Evolutionary conservation across 2,888 invertebrate genomes (phyloP), one percentile per base, ranked within the genome.

Genomic region (Anarsia innoxiella): DNA sequence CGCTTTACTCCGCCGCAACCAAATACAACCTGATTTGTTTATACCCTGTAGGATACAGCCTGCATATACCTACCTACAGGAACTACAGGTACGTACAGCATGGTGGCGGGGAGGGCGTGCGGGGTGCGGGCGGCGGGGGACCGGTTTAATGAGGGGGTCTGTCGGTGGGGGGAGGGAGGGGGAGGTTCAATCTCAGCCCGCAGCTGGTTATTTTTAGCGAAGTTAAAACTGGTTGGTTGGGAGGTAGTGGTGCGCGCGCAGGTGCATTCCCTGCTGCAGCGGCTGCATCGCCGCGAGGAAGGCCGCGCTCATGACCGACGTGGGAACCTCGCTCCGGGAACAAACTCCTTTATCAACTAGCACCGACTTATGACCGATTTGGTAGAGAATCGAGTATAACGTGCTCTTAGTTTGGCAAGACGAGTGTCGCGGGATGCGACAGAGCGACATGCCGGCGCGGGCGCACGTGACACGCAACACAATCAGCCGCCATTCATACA

Each of bases 161-260:
- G 35, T 35, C 37, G 19, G 33, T n/a, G 32, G 35, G 32, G 37
- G 36, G 33, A 9, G 26, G 19, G 11, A 19, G 35, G 19, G 10
- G 26, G 30, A 32, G 35, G 36, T 28, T 23, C 38, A 37, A 35
- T 34, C 37, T 36, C 37, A 47, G 39, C 49, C 46, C 27, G 42
- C 40, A 27, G 36, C 42, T 26, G 42, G 40, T 44, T 44, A 44
- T 44, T 44, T 44, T 44, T 44, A 44, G 44, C 42, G 37, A 36
- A 40, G n/a, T 39, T 36, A 40, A 39, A 33, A 33, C 33, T 33
- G 33, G 33, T 33, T 33, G 19, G 25, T 1, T 12, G 25, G 14
- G n/a, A n/a, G n/a, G n/a, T n/a, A n/a, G n/a, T n/a, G n/a, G 26
- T 25, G 25, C 25, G 25, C 13, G 25, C 25, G 28, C 35, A 35